A percentile compares a stretch with the other conserved stretches of the same genome.
phyloP scores from a whole-genome alignment of 2,888 invertebrate species.

The Saturnia pavonia region DNA sequence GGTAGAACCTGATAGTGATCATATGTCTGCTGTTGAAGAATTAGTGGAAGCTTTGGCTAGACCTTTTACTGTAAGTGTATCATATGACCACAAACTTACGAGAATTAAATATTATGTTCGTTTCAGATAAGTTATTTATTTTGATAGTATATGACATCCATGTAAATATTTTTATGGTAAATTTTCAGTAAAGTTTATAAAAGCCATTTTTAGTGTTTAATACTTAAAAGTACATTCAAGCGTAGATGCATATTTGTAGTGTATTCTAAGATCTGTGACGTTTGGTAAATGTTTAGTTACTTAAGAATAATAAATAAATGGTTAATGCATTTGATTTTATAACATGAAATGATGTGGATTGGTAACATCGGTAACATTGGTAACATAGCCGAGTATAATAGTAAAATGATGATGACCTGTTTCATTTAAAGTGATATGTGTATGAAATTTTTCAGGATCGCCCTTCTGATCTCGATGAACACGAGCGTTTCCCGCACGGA shows the following conservation, averaged over 20 bases:
- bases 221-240: neutral
- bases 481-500: conserved; percentile 90
- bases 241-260: neutral
- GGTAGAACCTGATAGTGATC: conserved; percentile 58
- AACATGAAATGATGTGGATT: neutral
- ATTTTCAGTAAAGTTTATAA: too few species aligned
- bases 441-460: conserved; percentile 61
- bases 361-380: too few species aligned
- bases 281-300: neutral
- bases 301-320: neutral
- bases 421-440: neutral
- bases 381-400: too few species aligned
- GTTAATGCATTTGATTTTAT: neutral
- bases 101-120: neutral
- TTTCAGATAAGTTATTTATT: neutral
- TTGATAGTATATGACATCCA: too few species aligned
- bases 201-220: neutral
- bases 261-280: neutral
- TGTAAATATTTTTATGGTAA: too few species aligned
- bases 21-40: conserved; percentile 69
- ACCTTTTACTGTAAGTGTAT: conserved; percentile 68
- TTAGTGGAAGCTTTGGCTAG: conserved; percentile 72
- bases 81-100: neutral
- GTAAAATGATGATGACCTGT: too few species aligned
- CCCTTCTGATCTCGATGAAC: conserved; percentile 78